phyloP scores from a whole-genome alignment of 1,140 invertebrate species.

The Venturia canescens region DNA sequence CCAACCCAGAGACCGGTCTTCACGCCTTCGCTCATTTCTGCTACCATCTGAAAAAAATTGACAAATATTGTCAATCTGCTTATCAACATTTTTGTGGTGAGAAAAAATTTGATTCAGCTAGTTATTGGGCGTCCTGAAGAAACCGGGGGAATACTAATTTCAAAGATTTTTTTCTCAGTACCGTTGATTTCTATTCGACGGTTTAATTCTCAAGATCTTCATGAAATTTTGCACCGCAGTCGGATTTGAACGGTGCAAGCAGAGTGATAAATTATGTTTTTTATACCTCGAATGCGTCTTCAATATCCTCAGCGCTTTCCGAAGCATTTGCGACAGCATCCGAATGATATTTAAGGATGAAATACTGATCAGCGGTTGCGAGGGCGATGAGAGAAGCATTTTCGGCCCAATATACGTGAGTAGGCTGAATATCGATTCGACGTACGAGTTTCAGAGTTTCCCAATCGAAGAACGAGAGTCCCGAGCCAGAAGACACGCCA shows the following conservation, averaged over 20 bases:
- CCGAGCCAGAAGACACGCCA: constrained; percentile 95
- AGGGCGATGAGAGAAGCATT: constrained; percentile 96
- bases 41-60: constrained; percentile 81
- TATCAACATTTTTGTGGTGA: too few relatives aligned
- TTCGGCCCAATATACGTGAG: constrained; percentile 98
- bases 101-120: too few relatives aligned
- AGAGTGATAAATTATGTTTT: background rate
- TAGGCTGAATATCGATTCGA: constrained; percentile 96
- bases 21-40: constrained; percentile 94
- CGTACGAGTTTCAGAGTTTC: constrained; percentile 94
- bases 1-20: constrained; percentile 99
- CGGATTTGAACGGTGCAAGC: background rate
- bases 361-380: constrained; percentile 97
- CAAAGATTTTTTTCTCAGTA: too few relatives aligned
- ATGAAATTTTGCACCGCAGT: too few relatives aligned
- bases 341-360: constrained; percentile 93
- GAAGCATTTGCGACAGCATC: constrained; percentile 85
- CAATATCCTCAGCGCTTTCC: constrained; percentile 94
- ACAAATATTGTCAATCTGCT: constrained; percentile 53
- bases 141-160: too few relatives aligned
- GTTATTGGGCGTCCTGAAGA: too few relatives aligned
- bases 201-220: too few relatives aligned
- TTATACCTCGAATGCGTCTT: constrained; percentile 96
- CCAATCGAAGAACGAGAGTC: constrained; percentile 98
- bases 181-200: too few relatives aligned